Conservation (phyloP, 2,113 vertebrate species). For the Syrrhaptes paradoxus region DNA sequence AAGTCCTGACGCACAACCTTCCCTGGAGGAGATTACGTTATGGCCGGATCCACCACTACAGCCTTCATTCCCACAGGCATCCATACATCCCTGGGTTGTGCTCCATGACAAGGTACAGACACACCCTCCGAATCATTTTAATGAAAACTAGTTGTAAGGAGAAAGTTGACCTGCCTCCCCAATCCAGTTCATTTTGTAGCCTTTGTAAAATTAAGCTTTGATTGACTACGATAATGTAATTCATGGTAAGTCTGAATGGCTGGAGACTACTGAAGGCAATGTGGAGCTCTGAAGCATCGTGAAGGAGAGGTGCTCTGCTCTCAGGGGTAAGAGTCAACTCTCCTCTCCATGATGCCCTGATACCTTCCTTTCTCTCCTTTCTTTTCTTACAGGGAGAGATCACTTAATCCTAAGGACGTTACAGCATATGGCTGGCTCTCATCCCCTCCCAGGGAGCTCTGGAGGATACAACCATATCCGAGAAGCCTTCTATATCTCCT, state of each 20-base stretch:
- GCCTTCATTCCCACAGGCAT: constrained; percentile 43
- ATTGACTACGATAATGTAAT: neutral
- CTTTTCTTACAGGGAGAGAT: neutral
- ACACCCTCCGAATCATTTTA: constrained; percentile 20
- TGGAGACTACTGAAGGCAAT: neutral
- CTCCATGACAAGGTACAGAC: constrained; percentile 7
- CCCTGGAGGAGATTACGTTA: neutral
- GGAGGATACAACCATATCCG: neutral
- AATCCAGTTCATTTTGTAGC: neutral
- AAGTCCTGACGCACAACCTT: constrained; percentile 39
- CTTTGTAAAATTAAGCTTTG: neutral
- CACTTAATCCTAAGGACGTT: neutral
- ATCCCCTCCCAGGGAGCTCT: neutral
- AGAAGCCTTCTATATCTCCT: neutral
- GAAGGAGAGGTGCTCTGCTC: neutral
- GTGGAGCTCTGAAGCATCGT: neutral
- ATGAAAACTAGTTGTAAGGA: neutral
- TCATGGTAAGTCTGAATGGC: neutral
- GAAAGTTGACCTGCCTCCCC: neutral
- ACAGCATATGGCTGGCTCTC: neutral
- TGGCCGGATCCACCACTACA: neutral
- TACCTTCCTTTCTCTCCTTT: neutral
- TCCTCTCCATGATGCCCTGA: neutral
- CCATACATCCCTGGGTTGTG: neutral
- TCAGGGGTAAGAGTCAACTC: neutral